Base-by-base conservation (phyloP, 2,113 vertebrate species). In the Poecile atricapillus region DNA sequence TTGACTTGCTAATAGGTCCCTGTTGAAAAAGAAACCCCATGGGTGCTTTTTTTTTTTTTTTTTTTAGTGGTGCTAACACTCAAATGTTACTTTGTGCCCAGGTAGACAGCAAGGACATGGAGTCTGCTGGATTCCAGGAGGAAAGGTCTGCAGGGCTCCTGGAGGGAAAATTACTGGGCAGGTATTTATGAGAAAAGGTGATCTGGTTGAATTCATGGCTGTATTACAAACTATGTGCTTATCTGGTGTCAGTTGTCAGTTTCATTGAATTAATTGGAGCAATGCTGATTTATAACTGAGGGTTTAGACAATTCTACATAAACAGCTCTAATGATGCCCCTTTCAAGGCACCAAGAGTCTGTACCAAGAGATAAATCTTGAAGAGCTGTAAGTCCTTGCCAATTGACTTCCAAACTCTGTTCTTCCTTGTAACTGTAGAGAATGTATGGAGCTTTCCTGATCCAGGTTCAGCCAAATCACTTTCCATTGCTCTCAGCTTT, bases 1-100 rank as follows among this genome's bases (percentile, higher is more conserved):
- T 95, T 95, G 90, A 97, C 92, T 95, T 93, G 92, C 81, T 95
- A 93, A 94, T 88, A 56, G 81, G 23, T 92, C 41, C 93, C 56
- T 91, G 67, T 58, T 89, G 78, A 93, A 95, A 93, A 79, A 44
- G 1, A 43, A 43, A 43, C 15, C 4, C 6, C 5, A 12, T 1
- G 31, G 39, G 60, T 52, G 24, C n/a, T 47, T 39, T 60, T 20
- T 14, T 58, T 33, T 44, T 55, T 16, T 19, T 46, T 64, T 69
- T 59, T 56, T 64, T 67, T 30, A 4, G 60, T 55, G 33, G 41
- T 25, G 9, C 56, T 95, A 79, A 65, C 84, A 86, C 49, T 91
- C 74, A 91, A 81, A 69, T 74, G 70, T 86, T 92, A 87, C 70
- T 84, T 82, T 4, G 2, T 55, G 43, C 77, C 52, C 46, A 65